These are phyloP conservation scores for Botia kubotai DNA, from an alignment of 2,797 vertebrate genomes.

Conservation along the genomic window DNA sequence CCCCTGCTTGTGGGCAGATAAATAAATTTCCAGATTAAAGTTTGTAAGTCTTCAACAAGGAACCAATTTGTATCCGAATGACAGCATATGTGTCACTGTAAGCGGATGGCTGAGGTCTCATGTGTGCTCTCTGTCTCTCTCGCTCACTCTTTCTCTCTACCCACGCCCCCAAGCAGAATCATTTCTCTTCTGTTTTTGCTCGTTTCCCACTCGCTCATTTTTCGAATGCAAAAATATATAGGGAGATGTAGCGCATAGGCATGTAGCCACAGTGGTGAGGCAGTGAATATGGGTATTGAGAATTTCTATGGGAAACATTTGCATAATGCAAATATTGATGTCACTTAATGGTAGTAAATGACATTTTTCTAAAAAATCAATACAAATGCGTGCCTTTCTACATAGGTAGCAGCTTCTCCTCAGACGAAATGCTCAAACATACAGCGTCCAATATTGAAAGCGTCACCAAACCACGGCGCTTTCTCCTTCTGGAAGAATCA, in stretches of 20 bases:
- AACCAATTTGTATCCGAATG: slow-evolving; percentile 40
- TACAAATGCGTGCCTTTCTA: no score
- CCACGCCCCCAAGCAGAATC: slow-evolving; percentile 6
- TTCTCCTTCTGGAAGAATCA: no score
- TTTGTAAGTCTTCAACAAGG: slow-evolving; percentile 60
- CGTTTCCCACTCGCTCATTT: background rate
- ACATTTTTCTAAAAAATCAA: no score
- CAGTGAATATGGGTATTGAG: no score
- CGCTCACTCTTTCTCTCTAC: background rate
- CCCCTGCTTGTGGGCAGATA: slow-evolving; percentile 14
- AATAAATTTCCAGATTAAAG: slow-evolving; percentile 36
- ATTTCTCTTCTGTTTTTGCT: background rate
- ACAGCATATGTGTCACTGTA: slow-evolving; percentile 15
- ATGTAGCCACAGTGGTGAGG: background rate
- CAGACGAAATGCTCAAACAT: no score
- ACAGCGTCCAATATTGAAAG: no score
- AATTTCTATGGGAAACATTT: no score
- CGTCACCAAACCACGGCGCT: no score
- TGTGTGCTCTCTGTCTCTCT: background rate
- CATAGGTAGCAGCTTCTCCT: no score
- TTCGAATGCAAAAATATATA: background rate
- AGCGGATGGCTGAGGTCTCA: background rate
- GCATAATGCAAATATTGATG: no score
- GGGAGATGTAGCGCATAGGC: background rate
- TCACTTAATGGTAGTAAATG: no score